phyloP scores from a whole-genome alignment of 2,888 invertebrate genomes.

The Nomada hirtipes region DNA sequence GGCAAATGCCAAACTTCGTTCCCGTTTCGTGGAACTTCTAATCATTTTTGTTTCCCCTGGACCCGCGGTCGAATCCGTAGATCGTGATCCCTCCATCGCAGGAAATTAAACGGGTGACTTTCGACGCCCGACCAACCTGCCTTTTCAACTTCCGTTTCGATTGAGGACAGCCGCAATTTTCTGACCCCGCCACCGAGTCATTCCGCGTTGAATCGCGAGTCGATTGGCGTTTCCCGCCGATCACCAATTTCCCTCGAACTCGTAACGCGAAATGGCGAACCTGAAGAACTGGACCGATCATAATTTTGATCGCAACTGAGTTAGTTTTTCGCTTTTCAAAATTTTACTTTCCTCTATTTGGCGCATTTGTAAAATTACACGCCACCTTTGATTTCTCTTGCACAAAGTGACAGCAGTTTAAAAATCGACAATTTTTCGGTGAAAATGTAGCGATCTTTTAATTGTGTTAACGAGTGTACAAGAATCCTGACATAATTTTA shows the following conservation, averaged over 20 bases:
- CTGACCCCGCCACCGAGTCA: background rate
- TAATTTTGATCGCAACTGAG: background rate
- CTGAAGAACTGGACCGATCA: background rate
- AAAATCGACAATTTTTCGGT: too few relatives aligned
- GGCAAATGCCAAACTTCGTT: background rate
- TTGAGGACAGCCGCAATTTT: background rate
- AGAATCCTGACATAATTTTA: background rate
- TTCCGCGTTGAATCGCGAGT: background rate
- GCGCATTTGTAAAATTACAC: background rate
- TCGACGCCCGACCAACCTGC: background rate
- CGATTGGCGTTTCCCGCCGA: background rate
- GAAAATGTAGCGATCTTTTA: too few relatives aligned
- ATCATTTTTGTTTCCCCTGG: background rate
- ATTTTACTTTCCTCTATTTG: background rate
- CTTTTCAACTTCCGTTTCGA: background rate
- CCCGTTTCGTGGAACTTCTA: background rate
- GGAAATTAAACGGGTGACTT: conserved; percentile 15
- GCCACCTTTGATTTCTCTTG: background rate
- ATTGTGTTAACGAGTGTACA: too few relatives aligned
- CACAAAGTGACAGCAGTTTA: too few relatives aligned
- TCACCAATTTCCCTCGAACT: conserved; percentile 13
- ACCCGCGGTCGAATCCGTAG: background rate
- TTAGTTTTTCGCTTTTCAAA: background rate
- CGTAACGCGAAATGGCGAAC: background rate
- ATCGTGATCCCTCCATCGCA: background rate